Evolutionary conservation across 2,113 vertebrate genomes (phyloP).

Genomic region (Elephas maximus): DNA sequence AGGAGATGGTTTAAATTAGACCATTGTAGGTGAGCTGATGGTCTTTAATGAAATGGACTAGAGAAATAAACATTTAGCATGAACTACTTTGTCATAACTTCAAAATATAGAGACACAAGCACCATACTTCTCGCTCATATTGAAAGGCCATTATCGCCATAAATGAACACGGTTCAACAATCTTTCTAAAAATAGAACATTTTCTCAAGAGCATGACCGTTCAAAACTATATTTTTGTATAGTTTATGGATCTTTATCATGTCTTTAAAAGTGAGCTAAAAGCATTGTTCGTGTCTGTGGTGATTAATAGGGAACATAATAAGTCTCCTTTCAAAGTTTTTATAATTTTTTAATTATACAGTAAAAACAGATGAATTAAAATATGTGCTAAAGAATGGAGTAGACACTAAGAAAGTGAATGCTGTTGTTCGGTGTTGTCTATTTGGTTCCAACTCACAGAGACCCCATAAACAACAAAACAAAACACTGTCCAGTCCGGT

Average conservation of each 20-base stretch:
- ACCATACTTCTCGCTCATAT: not conserved
- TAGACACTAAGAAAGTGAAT: not conserved
- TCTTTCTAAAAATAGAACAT: not conserved
- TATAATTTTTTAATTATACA: not conserved
- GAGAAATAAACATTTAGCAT: not conserved
- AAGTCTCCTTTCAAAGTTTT: not conserved
- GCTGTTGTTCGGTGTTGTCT: not conserved
- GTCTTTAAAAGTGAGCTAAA: slow-evolving; percentile 16
- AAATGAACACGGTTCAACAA: not conserved
- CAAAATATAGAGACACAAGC: not conserved
- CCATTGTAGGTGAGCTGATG: not conserved
- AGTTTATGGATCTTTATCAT: not conserved
- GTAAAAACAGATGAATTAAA: not conserved
- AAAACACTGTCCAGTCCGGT: not conserved
- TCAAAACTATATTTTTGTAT: not conserved
- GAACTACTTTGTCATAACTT: not conserved
- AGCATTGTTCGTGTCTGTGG: not conserved
- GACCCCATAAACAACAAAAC: not conserved
- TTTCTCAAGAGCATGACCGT: not conserved
- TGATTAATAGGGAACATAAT: not conserved
- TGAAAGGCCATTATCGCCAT: not conserved
- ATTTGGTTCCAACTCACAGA: not conserved
- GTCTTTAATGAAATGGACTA: not conserved
- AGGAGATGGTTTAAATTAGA: not conserved
- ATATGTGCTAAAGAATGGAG: not conserved